These are phyloP conservation scores for Aphidius colemani DNA, from an alignment of 2,888 invertebrate genomes.

Conservation along the genomic window DNA sequence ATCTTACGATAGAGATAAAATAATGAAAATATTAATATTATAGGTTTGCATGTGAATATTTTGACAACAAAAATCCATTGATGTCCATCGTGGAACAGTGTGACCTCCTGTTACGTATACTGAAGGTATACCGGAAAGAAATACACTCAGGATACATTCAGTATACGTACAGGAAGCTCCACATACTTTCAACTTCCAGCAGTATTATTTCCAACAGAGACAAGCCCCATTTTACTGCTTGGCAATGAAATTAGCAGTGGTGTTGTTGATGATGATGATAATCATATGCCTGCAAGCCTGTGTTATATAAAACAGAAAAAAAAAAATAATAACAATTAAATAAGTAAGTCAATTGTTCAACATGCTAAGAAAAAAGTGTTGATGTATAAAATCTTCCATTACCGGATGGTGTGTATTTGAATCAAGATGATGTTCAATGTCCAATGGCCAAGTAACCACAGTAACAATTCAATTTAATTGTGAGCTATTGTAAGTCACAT, in stretches of 20 bases:
- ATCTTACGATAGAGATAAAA: too few species aligned
- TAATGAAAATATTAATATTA: too few species aligned
- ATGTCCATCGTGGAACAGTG: slow-evolving; percentile 69
- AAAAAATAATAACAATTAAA: background rate
- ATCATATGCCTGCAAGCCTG: too few species aligned
- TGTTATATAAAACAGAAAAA: background rate
- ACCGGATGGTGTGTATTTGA: background rate
- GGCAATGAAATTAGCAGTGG: background rate
- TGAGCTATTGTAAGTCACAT: slow-evolving; percentile 1
- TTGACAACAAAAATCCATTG: background rate
- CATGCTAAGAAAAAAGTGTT: slow-evolving; percentile 2
- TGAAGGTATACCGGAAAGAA: slow-evolving; percentile 99
- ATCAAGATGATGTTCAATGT: background rate
- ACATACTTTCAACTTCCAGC: slow-evolving; percentile 60
- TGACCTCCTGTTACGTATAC: slow-evolving; percentile 99
- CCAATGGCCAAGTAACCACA: slow-evolving; percentile 4
- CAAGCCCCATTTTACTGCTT: background rate
- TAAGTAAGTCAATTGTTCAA: background rate
- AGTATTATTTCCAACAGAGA: slow-evolving; percentile 15
- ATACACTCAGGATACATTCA: slow-evolving; percentile 99
- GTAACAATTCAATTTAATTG: background rate
- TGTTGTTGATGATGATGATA: background rate
- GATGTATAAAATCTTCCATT: slow-evolving; percentile 12
- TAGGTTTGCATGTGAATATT: too few species aligned
- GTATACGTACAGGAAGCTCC: slow-evolving; percentile 98